Evolutionary conservation across 2,888 invertebrate species (phyloP), one percentile per base, ranked within the genome.

Genomic region (Phlogophora meticulosa): DNA sequence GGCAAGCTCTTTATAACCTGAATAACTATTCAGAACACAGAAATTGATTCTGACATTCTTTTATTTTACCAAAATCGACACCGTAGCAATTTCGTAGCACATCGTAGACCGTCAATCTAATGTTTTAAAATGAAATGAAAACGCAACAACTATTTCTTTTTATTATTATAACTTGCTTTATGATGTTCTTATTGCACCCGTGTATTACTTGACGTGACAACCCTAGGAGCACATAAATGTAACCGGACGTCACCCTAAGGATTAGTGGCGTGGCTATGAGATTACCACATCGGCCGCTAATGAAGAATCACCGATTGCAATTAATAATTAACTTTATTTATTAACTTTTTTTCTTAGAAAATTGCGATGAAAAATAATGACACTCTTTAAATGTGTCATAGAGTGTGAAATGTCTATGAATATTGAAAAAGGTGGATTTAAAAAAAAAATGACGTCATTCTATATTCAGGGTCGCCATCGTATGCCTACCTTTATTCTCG

Each of bases 231-330:
- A 83, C 85, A 87, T 88, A 88, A 88, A 88, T 92, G 92, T 93
- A 92, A 92, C 92, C 90, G 91, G 92, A 92, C 93, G 91, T 94
- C 94, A 94, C 94, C 95, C 90, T 90, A 91, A 91, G 95, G 95
- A 96, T 96, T 95, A 95, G 94, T 90, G 89, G 89, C 93, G 92
- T 88, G 92, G 92, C 93, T 91, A 92, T 92, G 91, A 93, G 95
- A 96, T 96, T 95, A 95, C 95, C 92, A 92, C 94, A 94, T 92
- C 92, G 91, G 89, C 91, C 93, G 88, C 94, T 95, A 95, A 96
- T 95, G 92, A 93, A 94, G 92, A 94, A 94, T 94, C 91, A 94
- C 92, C 91, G 90, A 93, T 93, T 92, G 91, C 87, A 89, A 88
- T 91, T 88, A 89, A 87, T 89, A 88, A 88, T 87, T 86, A 83